Conservation (phyloP, 2,113 vertebrate species). For the Protomyctophum bolini region DNA sequence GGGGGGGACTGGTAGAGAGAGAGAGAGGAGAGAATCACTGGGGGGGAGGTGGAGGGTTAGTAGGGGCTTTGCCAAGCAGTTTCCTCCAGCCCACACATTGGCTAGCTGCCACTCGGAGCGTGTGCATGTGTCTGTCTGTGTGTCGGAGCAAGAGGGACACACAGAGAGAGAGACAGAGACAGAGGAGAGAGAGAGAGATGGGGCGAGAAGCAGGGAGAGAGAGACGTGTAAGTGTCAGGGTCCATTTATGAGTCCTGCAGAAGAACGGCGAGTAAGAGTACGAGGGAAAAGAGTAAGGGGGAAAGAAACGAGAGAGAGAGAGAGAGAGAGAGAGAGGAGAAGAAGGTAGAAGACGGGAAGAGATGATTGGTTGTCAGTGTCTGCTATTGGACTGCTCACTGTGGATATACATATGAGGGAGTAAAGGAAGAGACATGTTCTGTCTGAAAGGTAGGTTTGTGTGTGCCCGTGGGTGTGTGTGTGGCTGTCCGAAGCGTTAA, state of each 20-base stretch:
- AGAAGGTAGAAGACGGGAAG: neutral
- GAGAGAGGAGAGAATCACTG: constrained; percentile 30
- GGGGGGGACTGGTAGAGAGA: constrained; percentile 21
- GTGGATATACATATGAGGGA: constrained; percentile 36
- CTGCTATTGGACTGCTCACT: constrained; percentile 8
- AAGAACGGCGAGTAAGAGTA: constrained; percentile 33
- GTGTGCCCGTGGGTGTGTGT: constrained; percentile 16
- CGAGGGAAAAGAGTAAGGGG: constrained; percentile 15
- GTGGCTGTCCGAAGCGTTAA: neutral
- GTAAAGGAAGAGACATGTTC: constrained; percentile 64
- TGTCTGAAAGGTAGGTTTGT: constrained; percentile 73
- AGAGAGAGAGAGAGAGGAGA: constrained; percentile 14
- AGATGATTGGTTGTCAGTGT: neutral
- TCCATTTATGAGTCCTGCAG: constrained; percentile 48
- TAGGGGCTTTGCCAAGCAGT: constrained; percentile 46
- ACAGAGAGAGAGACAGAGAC: neutral
- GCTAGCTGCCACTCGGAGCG: constrained; percentile 58
- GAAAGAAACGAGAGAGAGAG: constrained; percentile 9
- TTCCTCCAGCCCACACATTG: constrained; percentile 70
- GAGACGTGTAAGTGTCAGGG: constrained; percentile 42
- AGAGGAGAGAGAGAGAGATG: constrained; percentile 23
- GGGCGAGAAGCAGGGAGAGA: constrained; percentile 18
- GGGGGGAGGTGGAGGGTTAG: neutral
- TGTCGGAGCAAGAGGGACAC: neutral
- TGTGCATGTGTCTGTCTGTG: constrained; percentile 22